Evolutionary conservation across 2,113 vertebrate species (phyloP).

Genomic region (Merops nubicus): DNA sequence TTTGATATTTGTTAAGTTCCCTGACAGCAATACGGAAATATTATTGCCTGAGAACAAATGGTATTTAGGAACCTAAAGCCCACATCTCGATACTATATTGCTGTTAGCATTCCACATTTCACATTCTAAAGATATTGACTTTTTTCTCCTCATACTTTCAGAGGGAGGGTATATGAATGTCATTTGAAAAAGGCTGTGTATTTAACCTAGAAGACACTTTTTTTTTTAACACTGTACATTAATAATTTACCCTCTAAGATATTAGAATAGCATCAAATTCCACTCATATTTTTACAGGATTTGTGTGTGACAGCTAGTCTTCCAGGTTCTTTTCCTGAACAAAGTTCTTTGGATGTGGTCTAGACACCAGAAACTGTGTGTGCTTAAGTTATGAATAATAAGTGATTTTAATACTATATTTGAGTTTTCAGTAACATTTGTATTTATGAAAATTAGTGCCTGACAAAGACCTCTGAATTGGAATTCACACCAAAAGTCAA

Average conservation of each 20-base stretch:
- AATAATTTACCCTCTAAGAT: constrained; percentile 68
- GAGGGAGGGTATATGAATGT: constrained; percentile 54
- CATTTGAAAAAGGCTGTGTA: not conserved
- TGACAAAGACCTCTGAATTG: constrained; percentile 14
- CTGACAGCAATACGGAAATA: not conserved
- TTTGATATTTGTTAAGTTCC: not conserved
- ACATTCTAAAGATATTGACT: constrained; percentile 64
- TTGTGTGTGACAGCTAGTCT: constrained; percentile 6
- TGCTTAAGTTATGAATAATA: constrained; percentile 28
- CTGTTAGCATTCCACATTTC: constrained; percentile 46
- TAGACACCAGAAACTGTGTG: not conserved
- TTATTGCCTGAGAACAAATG: not conserved
- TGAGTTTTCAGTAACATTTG: not conserved
- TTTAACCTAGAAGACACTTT: constrained; percentile 61
- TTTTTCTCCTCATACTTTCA: constrained; percentile 49
- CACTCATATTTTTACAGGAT: constrained; percentile 39
- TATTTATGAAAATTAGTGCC: constrained; percentile 44
- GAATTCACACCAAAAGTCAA: constrained; percentile 27
- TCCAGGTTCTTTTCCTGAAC: not conserved
- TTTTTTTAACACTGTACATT: constrained; percentile 52
- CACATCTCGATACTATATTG: not conserved
- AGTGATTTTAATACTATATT: constrained; percentile 5
- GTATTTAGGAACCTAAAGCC: not conserved
- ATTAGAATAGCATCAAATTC: constrained; percentile 57
- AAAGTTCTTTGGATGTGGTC: constrained; percentile 27